These are phyloP conservation scores for Acipenser transmontanus DNA, from an alignment of 2,797 vertebrate species.

Conservation along the genomic window DNA sequence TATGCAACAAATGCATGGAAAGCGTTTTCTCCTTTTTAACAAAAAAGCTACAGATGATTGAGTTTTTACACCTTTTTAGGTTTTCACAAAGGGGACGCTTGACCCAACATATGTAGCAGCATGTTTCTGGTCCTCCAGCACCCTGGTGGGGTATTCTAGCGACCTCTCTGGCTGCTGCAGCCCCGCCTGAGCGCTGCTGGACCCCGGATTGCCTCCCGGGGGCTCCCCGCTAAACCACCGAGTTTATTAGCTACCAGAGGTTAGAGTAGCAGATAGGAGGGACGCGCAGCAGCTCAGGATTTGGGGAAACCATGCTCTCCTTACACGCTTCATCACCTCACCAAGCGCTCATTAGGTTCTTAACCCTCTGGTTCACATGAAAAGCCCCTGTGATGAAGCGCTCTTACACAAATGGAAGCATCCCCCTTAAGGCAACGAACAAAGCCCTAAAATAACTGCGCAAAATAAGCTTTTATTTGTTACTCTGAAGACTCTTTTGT, in stretches of 20 bases:
- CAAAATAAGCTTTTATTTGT: conserved; percentile 51
- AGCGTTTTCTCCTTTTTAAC: conserved; percentile 62
- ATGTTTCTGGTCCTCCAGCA: conserved; percentile 65
- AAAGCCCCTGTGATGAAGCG: conserved; percentile 59
- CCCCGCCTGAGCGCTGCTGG: conserved; percentile 59
- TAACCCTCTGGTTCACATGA: conserved; percentile 74
- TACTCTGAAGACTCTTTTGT: conserved; percentile 50
- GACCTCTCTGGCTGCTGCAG: conserved; percentile 55
- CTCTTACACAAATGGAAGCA: conserved; percentile 57
- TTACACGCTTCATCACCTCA: conserved; percentile 80
- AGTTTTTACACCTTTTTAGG: conserved; percentile 79
- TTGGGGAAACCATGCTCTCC: conserved; percentile 52
- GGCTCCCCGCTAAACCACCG: conserved; percentile 60
- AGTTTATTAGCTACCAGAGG: conserved; percentile 60
- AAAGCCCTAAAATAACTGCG: conserved; percentile 62
- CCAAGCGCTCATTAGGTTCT: conserved; percentile 73
- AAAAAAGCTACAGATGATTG: conserved; percentile 66
- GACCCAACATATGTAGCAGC: conserved; percentile 87
- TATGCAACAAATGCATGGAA: conserved; percentile 62
- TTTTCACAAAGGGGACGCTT: conserved; percentile 77
- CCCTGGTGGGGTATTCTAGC: conserved; percentile 58
- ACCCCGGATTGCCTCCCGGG: conserved; percentile 57
- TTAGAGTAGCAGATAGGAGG: conserved; percentile 76
- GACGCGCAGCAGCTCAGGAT: conserved; percentile 50
- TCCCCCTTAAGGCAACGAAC: conserved; percentile 64